These are phyloP conservation scores for Ondatra zibethicus DNA, from an alignment of 2,113 vertebrate genomes.

Conservation along the genomic window DNA sequence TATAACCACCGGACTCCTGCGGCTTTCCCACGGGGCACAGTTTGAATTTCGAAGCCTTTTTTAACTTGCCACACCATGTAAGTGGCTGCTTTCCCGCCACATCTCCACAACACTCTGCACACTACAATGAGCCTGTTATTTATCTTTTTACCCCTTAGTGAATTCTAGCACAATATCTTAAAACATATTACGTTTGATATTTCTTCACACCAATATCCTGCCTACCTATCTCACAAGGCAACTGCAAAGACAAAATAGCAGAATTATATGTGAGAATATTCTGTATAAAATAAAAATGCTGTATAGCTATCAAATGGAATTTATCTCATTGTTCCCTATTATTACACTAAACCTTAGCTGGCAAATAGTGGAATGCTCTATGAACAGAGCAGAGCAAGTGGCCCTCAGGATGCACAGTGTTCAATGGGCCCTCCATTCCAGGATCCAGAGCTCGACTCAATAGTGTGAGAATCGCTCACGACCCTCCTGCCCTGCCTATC, in stretches of 20 bases:
- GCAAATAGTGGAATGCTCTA: background rate
- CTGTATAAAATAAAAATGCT: constrained; percentile 11
- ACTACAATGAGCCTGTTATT: background rate
- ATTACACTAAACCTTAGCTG: background rate
- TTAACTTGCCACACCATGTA: background rate
- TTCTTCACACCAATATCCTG: constrained; percentile 30
- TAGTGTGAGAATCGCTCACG: background rate
- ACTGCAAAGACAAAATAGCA: background rate
- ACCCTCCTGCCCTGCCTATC: background rate
- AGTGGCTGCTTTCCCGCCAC: background rate
- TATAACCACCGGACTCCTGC: background rate
- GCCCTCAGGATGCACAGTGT: background rate
- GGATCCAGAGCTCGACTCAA: background rate
- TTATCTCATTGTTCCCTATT: constrained; percentile 3
- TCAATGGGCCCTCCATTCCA: background rate
- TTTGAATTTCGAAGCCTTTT: constrained; percentile 43
- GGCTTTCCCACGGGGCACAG: background rate
- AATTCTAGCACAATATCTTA: background rate
- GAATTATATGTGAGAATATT: background rate
- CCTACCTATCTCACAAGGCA: constrained; percentile 6
- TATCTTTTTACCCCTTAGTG: background rate
- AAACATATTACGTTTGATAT: background rate
- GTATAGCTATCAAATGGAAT: background rate
- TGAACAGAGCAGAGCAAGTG: background rate
- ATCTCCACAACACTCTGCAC: background rate